A percentile compares a stretch with the other conserved stretches of the same genome.
phyloP scores from a whole-genome alignment of 2,888 invertebrate genomes.

The Archaeoteleia sp. region DNA sequence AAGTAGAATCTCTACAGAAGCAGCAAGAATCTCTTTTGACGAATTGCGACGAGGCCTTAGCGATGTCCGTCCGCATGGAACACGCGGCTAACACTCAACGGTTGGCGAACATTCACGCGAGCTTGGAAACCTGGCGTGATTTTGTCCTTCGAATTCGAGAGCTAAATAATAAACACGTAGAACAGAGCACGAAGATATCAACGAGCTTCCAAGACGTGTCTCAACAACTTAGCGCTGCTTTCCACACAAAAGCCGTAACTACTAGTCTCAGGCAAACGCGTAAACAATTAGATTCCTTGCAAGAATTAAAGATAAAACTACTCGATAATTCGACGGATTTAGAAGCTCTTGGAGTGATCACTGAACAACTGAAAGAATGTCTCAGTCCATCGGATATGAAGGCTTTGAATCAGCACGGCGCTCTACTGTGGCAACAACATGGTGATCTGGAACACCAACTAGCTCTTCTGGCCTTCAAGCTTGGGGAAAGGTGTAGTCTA shows the following conservation, averaged over 20 bases:
- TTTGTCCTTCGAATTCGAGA: constrained; percentile 82
- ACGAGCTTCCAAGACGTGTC: constrained; percentile 81
- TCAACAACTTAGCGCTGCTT: constrained; percentile 78
- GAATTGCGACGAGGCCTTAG: constrained; percentile 86
- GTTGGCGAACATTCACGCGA: constrained; percentile 86
- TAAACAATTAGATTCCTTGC: constrained; percentile 80
- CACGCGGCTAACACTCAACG: constrained; percentile 85
- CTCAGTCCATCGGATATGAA: constrained; percentile 90
- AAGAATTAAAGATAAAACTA: constrained; percentile 79
- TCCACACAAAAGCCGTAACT: constrained; percentile 76
- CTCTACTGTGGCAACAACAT: constrained; percentile 87
- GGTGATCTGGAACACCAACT: constrained; percentile 88
- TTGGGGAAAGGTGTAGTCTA: constrained; percentile 85
- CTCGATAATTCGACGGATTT: constrained; percentile 79
- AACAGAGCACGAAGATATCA: constrained; percentile 79
- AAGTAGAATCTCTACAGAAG: constrained; percentile 79
- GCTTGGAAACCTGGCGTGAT: constrained; percentile 87
- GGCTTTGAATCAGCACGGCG: constrained; percentile 84
- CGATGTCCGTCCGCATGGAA: constrained; percentile 88
- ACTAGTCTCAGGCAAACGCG: constrained; percentile 80
- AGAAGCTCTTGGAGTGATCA: constrained; percentile 83
- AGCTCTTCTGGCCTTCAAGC: constrained; percentile 81
- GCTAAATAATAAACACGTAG: constrained; percentile 80
- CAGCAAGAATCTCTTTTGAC: constrained; percentile 82
- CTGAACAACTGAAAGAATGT: constrained; percentile 89